phyloP scores from a whole-genome alignment of 2,888 invertebrate genomes.

The Platypus cylindrus region DNA sequence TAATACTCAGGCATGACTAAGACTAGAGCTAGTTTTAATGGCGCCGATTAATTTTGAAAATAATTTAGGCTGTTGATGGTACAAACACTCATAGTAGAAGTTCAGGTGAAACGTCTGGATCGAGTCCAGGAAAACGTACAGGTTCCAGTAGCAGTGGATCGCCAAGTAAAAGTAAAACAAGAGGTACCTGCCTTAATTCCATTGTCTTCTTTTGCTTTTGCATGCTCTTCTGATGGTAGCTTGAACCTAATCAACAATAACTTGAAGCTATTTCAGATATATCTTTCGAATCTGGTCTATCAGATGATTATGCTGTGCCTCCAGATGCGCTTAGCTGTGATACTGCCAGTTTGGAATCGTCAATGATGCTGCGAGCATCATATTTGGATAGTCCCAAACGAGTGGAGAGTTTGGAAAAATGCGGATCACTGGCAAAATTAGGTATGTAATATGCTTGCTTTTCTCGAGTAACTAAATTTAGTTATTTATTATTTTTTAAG shows the following conservation, averaged over 20 bases:
- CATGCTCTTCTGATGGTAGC: too few species aligned
- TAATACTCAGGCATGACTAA: slow-evolving; percentile 26
- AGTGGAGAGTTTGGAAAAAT: slow-evolving; percentile 73
- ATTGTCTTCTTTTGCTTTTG: too few species aligned
- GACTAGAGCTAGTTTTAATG: not conserved
- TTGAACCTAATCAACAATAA: too few species aligned
- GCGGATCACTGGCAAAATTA: slow-evolving; percentile 36
- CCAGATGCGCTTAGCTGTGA: slow-evolving; percentile 83
- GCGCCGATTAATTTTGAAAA: slow-evolving; percentile 1
- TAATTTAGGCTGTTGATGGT: slow-evolving; percentile 31
- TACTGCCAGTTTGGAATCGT: slow-evolving; percentile 64
- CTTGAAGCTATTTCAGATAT: slow-evolving; percentile 57
- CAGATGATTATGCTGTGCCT: slow-evolving; percentile 93
- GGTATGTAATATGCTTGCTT: slow-evolving; percentile 19
- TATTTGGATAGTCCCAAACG: slow-evolving; percentile 46
- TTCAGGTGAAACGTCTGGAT: slow-evolving; percentile 72
- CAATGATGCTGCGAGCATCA: slow-evolving; percentile 51
- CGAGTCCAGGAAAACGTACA: slow-evolving; percentile 68
- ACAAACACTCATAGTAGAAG: slow-evolving; percentile 67
- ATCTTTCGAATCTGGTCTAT: slow-evolving; percentile 86
- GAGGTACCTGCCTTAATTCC: slow-evolving; percentile 43
- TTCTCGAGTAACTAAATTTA: too few species aligned
- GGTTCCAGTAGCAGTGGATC: slow-evolving; percentile 62
- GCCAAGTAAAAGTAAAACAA: slow-evolving; percentile 64
- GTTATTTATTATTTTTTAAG: too few species aligned